Conservation (phyloP, 2,113 vertebrate species). For the Ptychochromis oligacanthus region DNA sequence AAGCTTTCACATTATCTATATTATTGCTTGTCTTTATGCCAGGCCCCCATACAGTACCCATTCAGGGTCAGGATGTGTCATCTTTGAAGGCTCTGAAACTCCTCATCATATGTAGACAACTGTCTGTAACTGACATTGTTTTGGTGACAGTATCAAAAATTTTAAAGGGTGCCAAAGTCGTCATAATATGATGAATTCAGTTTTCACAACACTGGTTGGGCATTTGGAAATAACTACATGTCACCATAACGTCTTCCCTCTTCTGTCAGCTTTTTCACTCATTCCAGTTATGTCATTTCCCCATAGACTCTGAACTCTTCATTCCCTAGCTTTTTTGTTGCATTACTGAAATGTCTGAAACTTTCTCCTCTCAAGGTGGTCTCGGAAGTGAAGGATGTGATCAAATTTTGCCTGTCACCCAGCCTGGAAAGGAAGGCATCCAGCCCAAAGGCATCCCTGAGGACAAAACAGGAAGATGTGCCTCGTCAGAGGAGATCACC, state of each 20-base stretch:
- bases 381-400: slow-evolving; percentile 78
- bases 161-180: slow-evolving; percentile 8
- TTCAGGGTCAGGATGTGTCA: neutral
- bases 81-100: neutral
- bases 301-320: neutral
- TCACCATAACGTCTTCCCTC: neutral
- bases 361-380: slow-evolving; percentile 64
- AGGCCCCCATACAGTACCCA: neutral
- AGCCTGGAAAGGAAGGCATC: slow-evolving; percentile 66
- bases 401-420: slow-evolving; percentile 83
- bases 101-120: too few species aligned
- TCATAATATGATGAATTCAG: slow-evolving; percentile 3
- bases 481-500: slow-evolving; percentile 67
- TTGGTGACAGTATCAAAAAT: neutral
- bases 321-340: neutral
- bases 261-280: neutral
- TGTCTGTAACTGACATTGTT: too few species aligned
- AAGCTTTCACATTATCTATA: neutral
- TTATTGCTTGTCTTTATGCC: neutral
- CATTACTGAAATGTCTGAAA: slow-evolving; percentile 16
- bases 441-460: slow-evolving; percentile 30
- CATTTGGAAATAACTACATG: slow-evolving; percentile 7
- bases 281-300: neutral
- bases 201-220: slow-evolving; percentile 17
- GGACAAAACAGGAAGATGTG: slow-evolving; percentile 47